These are phyloP conservation scores for Dasysyrphus albostriatus DNA, from an alignment of 2,888 invertebrate genomes.

Conservation along the genomic window DNA sequence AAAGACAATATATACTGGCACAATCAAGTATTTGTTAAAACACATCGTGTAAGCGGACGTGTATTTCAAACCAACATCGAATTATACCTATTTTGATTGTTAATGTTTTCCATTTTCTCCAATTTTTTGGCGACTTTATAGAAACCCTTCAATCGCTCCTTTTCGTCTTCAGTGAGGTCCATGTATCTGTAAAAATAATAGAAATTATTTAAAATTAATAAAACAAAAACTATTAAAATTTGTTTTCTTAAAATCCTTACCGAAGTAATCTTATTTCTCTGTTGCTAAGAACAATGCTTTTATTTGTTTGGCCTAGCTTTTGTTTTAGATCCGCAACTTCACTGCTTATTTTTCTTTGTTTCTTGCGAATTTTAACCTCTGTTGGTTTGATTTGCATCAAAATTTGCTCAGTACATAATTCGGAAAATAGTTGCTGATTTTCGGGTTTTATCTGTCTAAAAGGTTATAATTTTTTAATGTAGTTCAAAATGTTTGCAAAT, in stretches of 20 bases:
- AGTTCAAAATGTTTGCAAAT: background rate
- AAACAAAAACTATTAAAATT: background rate
- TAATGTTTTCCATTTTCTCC: conserved; percentile 93
- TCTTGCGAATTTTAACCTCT: conserved; percentile 93
- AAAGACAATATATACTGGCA: too few relatives aligned
- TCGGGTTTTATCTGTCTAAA: conserved; percentile 88
- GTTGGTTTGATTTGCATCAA: conserved; percentile 93
- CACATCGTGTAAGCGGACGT: too few relatives aligned
- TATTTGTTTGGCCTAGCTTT: conserved; percentile 91
- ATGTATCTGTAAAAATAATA: conserved; percentile 87
- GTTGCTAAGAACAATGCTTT: conserved; percentile 95
- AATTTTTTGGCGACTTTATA: conserved; percentile 96
- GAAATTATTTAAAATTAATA: background rate
- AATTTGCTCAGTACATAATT: conserved; percentile 94
- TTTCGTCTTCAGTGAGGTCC: conserved; percentile 95
- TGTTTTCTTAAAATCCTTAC: conserved; percentile 80
- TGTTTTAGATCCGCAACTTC: conserved; percentile 94
- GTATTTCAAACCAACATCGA: background rate
- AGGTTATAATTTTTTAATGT: background rate
- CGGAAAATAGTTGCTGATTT: conserved; percentile 89
- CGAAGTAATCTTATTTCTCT: conserved; percentile 94
- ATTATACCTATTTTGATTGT: conserved; percentile 87
- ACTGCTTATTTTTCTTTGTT: conserved; percentile 95
- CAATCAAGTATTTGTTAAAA: too few relatives aligned
- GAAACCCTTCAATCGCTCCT: conserved; percentile 94